These are phyloP conservation scores for Leuctra nigra DNA, from an alignment of 2,888 invertebrate species.

Conservation along the genomic window DNA sequence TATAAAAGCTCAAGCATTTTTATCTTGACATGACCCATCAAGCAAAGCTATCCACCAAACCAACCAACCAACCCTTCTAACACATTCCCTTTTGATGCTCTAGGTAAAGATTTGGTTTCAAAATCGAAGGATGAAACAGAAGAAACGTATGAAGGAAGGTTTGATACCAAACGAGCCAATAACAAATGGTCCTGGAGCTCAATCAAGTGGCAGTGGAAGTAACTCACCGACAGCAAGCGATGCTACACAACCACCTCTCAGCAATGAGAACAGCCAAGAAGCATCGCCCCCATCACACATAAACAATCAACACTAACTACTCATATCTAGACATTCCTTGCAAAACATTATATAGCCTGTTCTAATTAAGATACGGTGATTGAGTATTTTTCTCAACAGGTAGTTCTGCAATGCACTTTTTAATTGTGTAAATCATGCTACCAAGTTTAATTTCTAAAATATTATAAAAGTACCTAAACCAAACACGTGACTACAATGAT, in stretches of 20 bases:
- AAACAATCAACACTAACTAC: conserved; percentile 8
- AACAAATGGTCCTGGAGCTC: conserved; percentile 35
- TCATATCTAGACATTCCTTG: too few species aligned
- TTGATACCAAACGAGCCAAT: conserved; percentile 58
- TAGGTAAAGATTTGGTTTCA: conserved; percentile 96
- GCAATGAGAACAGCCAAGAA: conserved; percentile 66
- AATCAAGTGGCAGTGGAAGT: conserved; percentile 39
- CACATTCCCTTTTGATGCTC: too few species aligned
- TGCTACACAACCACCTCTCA: conserved; percentile 41
- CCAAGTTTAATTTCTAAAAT: neutral
- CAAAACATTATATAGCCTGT: too few species aligned
- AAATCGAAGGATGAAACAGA: conserved; percentile 97
- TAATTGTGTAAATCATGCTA: neutral
- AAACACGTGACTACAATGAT: too few species aligned
- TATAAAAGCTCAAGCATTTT: too few species aligned
- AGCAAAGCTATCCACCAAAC: too few species aligned
- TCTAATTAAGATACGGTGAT: neutral
- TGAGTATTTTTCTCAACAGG: neutral
- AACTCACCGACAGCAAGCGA: conserved; percentile 32
- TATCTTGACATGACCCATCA: too few species aligned
- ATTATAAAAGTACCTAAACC: too few species aligned
- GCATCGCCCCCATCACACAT: conserved; percentile 15
- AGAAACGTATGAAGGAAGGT: conserved; percentile 93
- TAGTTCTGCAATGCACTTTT: neutral
- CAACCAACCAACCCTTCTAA: too few species aligned